phyloP scores from a whole-genome alignment of 64 coral and sea anemone genomes.

The Montipora cactus region DNA sequence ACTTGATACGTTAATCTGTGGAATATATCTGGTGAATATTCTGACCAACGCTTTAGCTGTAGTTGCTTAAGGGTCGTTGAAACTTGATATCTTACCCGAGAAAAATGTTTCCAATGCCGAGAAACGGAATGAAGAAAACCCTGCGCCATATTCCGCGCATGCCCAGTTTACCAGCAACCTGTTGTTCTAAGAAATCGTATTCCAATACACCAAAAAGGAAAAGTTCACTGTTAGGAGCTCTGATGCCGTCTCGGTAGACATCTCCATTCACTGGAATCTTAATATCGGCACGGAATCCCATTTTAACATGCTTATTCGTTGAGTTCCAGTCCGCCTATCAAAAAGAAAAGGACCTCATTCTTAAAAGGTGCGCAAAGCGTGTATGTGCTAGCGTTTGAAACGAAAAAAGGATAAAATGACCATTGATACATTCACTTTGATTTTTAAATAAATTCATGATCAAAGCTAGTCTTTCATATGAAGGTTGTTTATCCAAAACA shows the following conservation, averaged over 20 bases:
- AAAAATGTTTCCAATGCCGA: conserved; percentile 80
- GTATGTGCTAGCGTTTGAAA: no score
- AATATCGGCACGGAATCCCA: conserved; percentile 84
- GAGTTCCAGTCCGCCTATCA: conserved; percentile 78
- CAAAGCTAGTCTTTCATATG: no score
- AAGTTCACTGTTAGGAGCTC: conserved; percentile 74
- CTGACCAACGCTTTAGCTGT: no score
- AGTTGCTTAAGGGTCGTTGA: no score
- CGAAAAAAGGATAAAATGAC: no score
- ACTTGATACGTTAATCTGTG: conserved; percentile 79
- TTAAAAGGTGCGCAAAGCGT: no score
- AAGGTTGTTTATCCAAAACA: no score
- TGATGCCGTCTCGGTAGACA: conserved; percentile 78
- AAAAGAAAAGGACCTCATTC: no score
- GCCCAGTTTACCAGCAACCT: conserved; percentile 72
- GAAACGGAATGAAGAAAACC: conserved; percentile 75
- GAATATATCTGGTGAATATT: background rate
- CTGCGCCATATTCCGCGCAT: conserved; percentile 91
- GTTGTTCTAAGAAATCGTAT: conserved; percentile 74
- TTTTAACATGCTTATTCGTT: conserved; percentile 49
- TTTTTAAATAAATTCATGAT: no score
- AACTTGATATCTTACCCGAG: conserved; percentile 53
- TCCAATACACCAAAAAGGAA: conserved; percentile 78
- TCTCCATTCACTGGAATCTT: conserved; percentile 90
- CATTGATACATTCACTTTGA: no score